Conservation (phyloP, 53 echinoderm and acorn worm genomes). For the Pentamera pediparva region DNA sequence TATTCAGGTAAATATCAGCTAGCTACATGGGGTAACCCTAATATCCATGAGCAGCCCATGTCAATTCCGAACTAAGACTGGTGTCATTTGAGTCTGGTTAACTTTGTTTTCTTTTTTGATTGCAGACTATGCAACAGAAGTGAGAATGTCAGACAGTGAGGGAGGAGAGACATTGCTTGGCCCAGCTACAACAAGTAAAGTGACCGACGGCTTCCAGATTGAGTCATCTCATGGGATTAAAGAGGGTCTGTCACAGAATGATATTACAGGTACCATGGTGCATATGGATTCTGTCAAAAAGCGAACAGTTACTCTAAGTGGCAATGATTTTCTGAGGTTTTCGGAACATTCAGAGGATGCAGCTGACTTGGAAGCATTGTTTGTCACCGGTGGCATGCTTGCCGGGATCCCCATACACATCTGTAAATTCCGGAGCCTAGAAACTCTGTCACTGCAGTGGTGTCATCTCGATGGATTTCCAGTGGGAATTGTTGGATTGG, state of each 20-base stretch:
- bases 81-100: too few relatives aligned
- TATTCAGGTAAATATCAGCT: too few relatives aligned
- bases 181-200: not conserved
- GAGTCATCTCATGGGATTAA: too few relatives aligned
- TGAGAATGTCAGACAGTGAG: not conserved
- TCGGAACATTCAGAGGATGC: conserved; percentile 34
- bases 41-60: too few relatives aligned
- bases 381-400: conserved; percentile 48
- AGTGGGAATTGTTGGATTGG: conserved; percentile 38
- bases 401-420: conserved; percentile 42
- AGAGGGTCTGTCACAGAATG: too few relatives aligned
- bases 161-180: not conserved
- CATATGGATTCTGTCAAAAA: conserved; percentile 53
- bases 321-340: conserved; percentile 32
- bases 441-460: conserved; percentile 47
- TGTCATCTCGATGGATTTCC: conserved; percentile 50
- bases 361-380: conserved; percentile 53
- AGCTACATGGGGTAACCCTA: too few relatives aligned
- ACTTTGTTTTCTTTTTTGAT: too few relatives aligned
- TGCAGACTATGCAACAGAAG: too few relatives aligned
- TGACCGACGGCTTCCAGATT: too few relatives aligned
- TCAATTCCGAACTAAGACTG: too few relatives aligned
- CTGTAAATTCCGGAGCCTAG: conserved; percentile 35
- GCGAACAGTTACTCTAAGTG: conserved; percentile 55
- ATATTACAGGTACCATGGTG: conserved; percentile 40